These are phyloP conservation scores for Bembecia ichneumoniformis DNA, from an alignment of 2,888 invertebrate species.

Conservation along the genomic window DNA sequence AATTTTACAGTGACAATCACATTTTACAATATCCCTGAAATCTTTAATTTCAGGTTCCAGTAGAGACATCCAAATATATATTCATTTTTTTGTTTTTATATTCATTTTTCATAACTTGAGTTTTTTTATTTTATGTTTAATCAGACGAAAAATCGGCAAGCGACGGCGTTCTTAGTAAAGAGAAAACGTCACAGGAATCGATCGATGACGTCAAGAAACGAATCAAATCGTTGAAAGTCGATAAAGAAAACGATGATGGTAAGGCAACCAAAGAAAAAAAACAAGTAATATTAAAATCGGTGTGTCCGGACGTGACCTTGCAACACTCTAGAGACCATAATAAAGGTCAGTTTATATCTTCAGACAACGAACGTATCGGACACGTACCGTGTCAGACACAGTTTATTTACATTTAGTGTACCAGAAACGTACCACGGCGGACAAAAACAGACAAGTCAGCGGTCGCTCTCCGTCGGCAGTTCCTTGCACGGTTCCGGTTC, in stretches of 20 bases:
- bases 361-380: too few relatives aligned
- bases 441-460: too few relatives aligned
- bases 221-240: slow-evolving; percentile 63
- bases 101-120: slow-evolving; percentile 8
- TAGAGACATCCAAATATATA: neutral
- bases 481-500: too few relatives aligned
- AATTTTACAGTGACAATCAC: too few relatives aligned
- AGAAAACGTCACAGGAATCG: slow-evolving; percentile 48
- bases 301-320: too few relatives aligned
- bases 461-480: too few relatives aligned
- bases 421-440: too few relatives aligned
- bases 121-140: slow-evolving; percentile 15
- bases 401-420: too few relatives aligned
- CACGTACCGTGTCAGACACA: too few relatives aligned
- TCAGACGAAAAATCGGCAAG: slow-evolving; percentile 42
- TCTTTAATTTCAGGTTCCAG: neutral
- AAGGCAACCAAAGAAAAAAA: slow-evolving; percentile 20
- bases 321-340: too few relatives aligned
- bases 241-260: slow-evolving; percentile 64
- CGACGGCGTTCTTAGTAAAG: slow-evolving; percentile 37
- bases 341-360: too few relatives aligned
- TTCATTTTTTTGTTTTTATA: slow-evolving; percentile 7
- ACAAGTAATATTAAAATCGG: too few relatives aligned
- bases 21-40: slow-evolving; percentile 1
- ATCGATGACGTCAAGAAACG: slow-evolving; percentile 61